Evolutionary conservation across 2,797 vertebrate species (phyloP).

Genomic region (Crypturellus tataupa): DNA sequence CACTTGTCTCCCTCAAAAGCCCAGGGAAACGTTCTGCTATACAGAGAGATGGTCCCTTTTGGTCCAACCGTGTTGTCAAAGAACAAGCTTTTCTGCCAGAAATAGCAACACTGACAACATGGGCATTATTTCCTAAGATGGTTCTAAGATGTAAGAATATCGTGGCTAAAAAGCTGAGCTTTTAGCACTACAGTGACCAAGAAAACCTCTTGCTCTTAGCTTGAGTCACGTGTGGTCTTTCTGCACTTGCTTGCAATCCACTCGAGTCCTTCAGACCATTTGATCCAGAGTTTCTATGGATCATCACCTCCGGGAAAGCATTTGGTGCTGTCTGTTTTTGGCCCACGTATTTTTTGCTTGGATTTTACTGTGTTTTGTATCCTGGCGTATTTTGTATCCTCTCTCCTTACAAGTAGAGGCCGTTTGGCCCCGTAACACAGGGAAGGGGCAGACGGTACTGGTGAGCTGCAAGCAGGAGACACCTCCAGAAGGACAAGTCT

Average conservation of each 20-base stretch:
- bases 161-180: not conserved
- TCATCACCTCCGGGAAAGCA: not conserved
- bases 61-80: not conserved
- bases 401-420: not conserved
- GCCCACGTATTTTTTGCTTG: not conserved
- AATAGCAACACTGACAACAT: not conserved
- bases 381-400: not conserved
- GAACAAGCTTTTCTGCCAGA: not conserved
- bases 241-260: not conserved
- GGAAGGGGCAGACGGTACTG: not conserved
- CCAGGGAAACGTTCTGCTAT: not conserved
- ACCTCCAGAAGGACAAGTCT: not conserved
- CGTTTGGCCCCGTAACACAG: fast-evolving
- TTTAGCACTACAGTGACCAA: not conserved
- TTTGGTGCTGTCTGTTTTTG: not conserved
- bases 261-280: not conserved
- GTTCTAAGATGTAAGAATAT: not conserved
- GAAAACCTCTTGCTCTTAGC: not conserved
- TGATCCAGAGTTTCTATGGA: not conserved
- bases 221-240: not conserved
- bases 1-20: not conserved
- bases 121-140: not conserved
- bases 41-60: not conserved
- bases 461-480: not conserved
- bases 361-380: not conserved